These are phyloP conservation scores for Pelosia muscerda DNA, from an alignment of 2,888 invertebrate species.

Conservation along the genomic window DNA sequence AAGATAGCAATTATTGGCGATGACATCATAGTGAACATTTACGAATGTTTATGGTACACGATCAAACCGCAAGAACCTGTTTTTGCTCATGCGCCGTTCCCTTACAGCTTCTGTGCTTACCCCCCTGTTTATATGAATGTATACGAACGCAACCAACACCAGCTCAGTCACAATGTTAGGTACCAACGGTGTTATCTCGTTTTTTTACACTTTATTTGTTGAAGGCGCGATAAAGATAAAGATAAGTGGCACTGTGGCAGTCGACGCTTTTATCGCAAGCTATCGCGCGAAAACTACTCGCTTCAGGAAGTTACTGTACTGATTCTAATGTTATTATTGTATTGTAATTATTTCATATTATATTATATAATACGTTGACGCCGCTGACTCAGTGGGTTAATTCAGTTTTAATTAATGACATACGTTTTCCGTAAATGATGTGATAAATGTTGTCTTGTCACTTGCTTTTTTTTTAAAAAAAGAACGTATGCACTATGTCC, in stretches of 20 bases:
- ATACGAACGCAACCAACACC: constrained; percentile 42
- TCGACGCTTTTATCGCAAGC: constrained; percentile 76
- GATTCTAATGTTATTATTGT: constrained; percentile 44
- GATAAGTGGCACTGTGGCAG: constrained; percentile 81
- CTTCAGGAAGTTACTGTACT: constrained; percentile 67
- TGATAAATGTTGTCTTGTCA: background rate
- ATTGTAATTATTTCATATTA: constrained; percentile 18
- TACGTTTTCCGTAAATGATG: background rate
- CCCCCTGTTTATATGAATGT: background rate
- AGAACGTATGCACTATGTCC: too few species aligned
- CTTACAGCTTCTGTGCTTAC: background rate
- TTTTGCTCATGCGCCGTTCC: background rate
- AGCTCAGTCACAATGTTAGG: constrained; percentile 70
- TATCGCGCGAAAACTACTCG: constrained; percentile 77
- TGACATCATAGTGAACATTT: constrained; percentile 8
- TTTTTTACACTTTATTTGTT: constrained; percentile 85
- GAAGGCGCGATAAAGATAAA: constrained; percentile 84
- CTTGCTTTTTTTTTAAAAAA: background rate
- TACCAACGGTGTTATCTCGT: constrained; percentile 74
- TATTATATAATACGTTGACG: constrained; percentile 3
- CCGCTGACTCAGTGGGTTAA: background rate
- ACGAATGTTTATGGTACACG: background rate
- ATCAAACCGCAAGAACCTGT: constrained; percentile 1
- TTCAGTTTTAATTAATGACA: background rate
- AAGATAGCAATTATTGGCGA: background rate